These are phyloP conservation scores for fruit fly (Drosophila melanogaster) DNA, from an alignment of 1,140 invertebrate species.

Conservation along the genomic window Release_6_plus_ISO1_MT NT_037436.4:1040501-1041000, in stretches of 20 bases:
- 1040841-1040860: slow-evolving; percentile 73
- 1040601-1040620: not conserved
- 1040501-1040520: slow-evolving; percentile 8
- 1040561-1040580: slow-evolving; percentile 6
- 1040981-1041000: slow-evolving; percentile 77
- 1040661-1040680: not conserved
- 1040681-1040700: too few relatives aligned
- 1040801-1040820: slow-evolving; percentile 13
- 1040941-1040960: slow-evolving; percentile 84
- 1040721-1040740: too few relatives aligned
- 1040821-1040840: slow-evolving; percentile 57
- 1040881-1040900: slow-evolving; percentile 43
- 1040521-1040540: slow-evolving; percentile 72
- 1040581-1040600: not conserved
- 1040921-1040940: slow-evolving; percentile 53
- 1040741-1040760: too few relatives aligned
- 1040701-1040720: too few relatives aligned
- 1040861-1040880: slow-evolving; percentile 50
- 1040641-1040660: too few relatives aligned
- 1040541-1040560: slow-evolving; percentile 60
- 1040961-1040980: slow-evolving; percentile 84
- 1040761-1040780: not conserved
- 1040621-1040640: too few relatives aligned
- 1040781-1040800: not conserved
- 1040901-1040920: slow-evolving; percentile 46